A percentile compares a stretch with the other conserved stretches of the same genome.
phyloP scores from a whole-genome alignment of 1,140 invertebrate species.

The Pteromalus puparum region DNA sequence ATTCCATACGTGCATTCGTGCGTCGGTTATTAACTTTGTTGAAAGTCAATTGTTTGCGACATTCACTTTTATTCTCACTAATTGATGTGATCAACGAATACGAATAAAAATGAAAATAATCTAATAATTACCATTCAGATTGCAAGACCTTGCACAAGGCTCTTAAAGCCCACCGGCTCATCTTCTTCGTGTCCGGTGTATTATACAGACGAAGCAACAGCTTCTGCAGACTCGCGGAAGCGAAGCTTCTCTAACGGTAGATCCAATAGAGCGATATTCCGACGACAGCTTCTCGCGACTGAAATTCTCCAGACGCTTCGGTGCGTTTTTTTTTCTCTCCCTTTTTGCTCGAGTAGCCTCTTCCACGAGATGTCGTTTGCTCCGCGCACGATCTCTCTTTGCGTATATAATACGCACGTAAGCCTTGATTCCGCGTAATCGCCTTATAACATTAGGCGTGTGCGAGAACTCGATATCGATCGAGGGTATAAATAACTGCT shows the following conservation, averaged over 20 bases:
- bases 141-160: background rate
- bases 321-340: slow-evolving; percentile 11
- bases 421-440: background rate
- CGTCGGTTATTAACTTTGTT: too few relatives aligned
- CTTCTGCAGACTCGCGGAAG: slow-evolving; percentile 18
- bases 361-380: too few relatives aligned
- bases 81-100: too few relatives aligned
- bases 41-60: too few relatives aligned
- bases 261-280: slow-evolving; percentile 62
- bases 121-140: background rate
- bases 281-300: slow-evolving; percentile 20
- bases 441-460: background rate
- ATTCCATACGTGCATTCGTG: too few relatives aligned
- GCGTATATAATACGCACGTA: too few relatives aligned
- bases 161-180: too few relatives aligned
- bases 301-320: background rate
- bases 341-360: background rate
- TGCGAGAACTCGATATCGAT: background rate
- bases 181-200: background rate
- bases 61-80: too few relatives aligned
- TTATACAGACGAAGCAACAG: background rate
- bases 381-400: too few relatives aligned
- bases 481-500: too few relatives aligned
- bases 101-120: background rate
- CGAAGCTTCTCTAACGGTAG: slow-evolving; percentile 59